phyloP scores from a whole-genome alignment of 2,888 invertebrate species.

The Biston stratarius region DNA sequence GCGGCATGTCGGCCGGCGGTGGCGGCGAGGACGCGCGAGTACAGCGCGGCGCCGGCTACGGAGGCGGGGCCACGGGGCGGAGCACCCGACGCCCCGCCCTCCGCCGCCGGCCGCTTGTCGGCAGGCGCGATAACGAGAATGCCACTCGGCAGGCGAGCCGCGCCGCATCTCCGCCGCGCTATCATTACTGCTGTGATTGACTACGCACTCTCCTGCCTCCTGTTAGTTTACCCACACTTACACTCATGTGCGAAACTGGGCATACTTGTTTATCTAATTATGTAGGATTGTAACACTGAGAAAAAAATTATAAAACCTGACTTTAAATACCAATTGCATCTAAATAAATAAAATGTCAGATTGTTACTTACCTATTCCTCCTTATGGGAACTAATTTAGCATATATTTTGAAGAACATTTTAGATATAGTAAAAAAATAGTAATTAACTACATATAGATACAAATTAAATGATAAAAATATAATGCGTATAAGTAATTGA shows the following conservation, averaged over 20 bases:
- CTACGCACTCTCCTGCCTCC: slow-evolving; percentile 75
- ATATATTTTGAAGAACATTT: no score
- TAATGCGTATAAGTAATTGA: no score
- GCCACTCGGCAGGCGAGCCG: slow-evolving; percentile 69
- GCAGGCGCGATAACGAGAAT: slow-evolving; percentile 80
- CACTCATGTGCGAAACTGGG: background rate
- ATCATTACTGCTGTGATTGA: slow-evolving; percentile 82
- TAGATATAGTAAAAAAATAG: no score
- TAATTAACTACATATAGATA: no score
- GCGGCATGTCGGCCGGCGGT: slow-evolving; percentile 91
- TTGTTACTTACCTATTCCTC: no score
- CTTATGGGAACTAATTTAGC: no score
- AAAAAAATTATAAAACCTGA: no score
- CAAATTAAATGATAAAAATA: no score
- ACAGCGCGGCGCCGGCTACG: slow-evolving; percentile 45
- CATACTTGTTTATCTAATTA: background rate
- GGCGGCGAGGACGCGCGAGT: slow-evolving; percentile 70
- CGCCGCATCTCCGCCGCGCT: slow-evolving; percentile 76
- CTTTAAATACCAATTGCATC: background rate
- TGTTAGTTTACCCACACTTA: slow-evolving; percentile 62
- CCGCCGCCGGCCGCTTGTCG: slow-evolving; percentile 54
- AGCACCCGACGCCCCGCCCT: slow-evolving; percentile 48
- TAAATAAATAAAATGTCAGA: background rate
- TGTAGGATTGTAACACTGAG: no score
- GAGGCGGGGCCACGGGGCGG: slow-evolving; percentile 41